Base-by-base conservation (phyloP, 2,888 invertebrate species). In the Eupithecia dodoneata region DNA sequence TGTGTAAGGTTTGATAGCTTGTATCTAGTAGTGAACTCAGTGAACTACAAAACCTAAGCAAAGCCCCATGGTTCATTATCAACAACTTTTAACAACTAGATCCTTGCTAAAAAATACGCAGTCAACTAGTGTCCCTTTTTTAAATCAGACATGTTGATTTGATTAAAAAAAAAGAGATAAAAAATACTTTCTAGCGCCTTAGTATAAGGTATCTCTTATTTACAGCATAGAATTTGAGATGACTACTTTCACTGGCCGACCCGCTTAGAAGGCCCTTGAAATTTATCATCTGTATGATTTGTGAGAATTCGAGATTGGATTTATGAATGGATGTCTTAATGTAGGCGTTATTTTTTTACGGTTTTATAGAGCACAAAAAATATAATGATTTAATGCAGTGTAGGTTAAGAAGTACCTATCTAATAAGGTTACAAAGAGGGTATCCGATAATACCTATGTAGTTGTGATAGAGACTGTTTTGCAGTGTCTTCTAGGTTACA, bases 231-330 rank as follows among this genome's bases (percentile, higher is more conserved):
- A 52, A 63, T 76, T 74, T 41, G 74, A 76, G 76, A 77, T 78
- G 76, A 55, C 41, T 83, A 91, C 91, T 92, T 92, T 92, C 91
- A 91, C 91, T 90, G 82, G 87, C 87, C 88, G 89, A 86, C 90
- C 89, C 82, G 82, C 85, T 88, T 88, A 84, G 82, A 80, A 49
- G 81, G 85, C 90, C 90, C 88, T 89, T 82, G 84, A 85, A 84
- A 86, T 81, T 82, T 83, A 80, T 82, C 80, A 82, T 77, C 44
- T 76, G 78, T 79, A 77, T 81, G 83, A 81, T 83, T 83, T 83
- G 81, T 83, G 81, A 80, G 80, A 82, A 79, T 77, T 79, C 74
- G 75, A 78, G 74, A 76, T 81, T 76, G 52, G 75, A 79, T 81
- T 81, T 80, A 83, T 83, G 80, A 83, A 80, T 81, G 77, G 72